Percentiles rank a stretch among this genome's conserved stretches.
These are phyloP conservation scores for Hemitrygon akajei DNA, from an alignment of 2,797 vertebrate genomes.

Conservation along the genomic window DNA sequence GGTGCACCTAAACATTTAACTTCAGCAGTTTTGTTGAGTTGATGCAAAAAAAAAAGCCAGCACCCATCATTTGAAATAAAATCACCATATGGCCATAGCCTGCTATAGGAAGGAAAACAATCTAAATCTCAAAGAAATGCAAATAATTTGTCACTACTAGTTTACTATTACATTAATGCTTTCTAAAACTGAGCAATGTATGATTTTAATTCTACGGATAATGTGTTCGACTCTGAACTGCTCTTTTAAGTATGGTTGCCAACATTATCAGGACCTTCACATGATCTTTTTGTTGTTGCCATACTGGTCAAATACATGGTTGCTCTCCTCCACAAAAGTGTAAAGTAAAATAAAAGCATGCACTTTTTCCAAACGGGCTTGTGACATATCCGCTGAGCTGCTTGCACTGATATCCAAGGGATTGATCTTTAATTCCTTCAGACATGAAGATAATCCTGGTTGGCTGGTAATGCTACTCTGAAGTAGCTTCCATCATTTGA, in stretches of 20 bases:
- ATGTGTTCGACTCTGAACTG: background rate
- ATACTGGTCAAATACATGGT: background rate
- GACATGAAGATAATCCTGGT: background rate
- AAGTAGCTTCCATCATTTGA: background rate
- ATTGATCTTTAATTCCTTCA: background rate
- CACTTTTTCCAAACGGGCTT: background rate
- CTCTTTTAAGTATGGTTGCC: background rate
- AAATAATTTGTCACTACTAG: background rate
- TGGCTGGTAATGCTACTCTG: background rate
- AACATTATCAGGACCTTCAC: background rate
- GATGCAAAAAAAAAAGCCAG: no score
- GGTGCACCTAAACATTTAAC: no score
- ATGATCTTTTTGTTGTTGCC: background rate
- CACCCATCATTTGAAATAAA: background rate
- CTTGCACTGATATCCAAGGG: background rate
- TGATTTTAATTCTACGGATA: background rate
- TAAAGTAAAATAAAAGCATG: background rate
- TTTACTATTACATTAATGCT: background rate
- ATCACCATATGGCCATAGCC: background rate
- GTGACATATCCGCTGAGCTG: background rate
- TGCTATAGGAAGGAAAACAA: background rate
- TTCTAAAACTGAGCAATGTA: background rate
- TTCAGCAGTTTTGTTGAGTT: no score
- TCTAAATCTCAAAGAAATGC: background rate
- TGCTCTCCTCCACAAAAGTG: background rate